phyloP scores from a whole-genome alignment of 2,797 vertebrate species.

The Sebastes steindachneri region DNA sequence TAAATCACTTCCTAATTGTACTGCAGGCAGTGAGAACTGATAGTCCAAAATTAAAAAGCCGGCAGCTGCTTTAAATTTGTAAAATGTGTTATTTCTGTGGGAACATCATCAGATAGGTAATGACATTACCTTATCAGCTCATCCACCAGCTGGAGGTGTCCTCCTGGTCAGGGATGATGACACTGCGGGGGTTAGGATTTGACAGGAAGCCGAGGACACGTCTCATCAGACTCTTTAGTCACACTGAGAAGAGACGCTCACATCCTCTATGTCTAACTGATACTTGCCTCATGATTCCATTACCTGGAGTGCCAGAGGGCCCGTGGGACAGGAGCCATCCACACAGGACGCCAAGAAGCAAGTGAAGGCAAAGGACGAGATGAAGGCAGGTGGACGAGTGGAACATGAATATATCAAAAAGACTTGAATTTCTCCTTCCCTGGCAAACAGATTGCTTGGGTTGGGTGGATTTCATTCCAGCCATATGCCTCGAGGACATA shows the following conservation, averaged over 20 bases:
- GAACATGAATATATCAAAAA: conserved; percentile 70
- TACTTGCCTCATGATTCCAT: conserved; percentile 65
- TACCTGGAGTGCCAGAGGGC: conserved; percentile 60
- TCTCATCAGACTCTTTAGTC: conserved; percentile 60
- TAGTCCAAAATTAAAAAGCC: conserved; percentile 31
- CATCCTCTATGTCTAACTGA: conserved; percentile 62
- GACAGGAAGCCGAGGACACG: conserved; percentile 43
- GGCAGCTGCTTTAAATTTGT: conserved; percentile 27
- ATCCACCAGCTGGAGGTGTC: conserved; percentile 31
- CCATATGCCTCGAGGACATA: conserved; percentile 68
- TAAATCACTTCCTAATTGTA: conserved; percentile 48
- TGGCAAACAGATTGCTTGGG: conserved; percentile 68
- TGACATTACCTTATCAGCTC: conserved; percentile 38
- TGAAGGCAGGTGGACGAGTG: conserved; percentile 58
- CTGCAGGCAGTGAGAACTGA: conserved; percentile 21
- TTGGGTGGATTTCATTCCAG: conserved; percentile 72
- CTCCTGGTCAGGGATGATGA: conserved; percentile 43
- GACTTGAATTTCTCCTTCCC: conserved; percentile 64
- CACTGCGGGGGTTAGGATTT: conserved; percentile 37
- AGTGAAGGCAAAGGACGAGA: conserved; percentile 62
- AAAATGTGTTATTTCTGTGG: conserved; percentile 21
- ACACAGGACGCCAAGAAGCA: conserved; percentile 61
- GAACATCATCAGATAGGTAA: conserved; percentile 31
- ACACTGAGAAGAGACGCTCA: conserved; percentile 53
- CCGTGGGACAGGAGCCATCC: conserved; percentile 58